Base-by-base conservation (phyloP, 1,140 invertebrate species). In the Plectrocnemia conspersa region DNA sequence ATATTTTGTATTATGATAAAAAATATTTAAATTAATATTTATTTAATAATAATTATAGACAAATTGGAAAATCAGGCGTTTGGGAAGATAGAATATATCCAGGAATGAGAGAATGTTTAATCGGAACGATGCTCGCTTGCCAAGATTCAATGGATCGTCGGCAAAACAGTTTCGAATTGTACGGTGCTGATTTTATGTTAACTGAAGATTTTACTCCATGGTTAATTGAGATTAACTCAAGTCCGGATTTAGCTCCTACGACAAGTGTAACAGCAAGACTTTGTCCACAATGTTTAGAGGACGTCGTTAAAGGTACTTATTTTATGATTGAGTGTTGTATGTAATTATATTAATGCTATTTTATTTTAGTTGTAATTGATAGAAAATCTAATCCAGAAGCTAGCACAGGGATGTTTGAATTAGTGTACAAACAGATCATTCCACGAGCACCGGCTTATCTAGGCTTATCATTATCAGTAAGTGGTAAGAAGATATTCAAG, bases 181-280 rank as follows among this genome's bases (percentile, higher is more conserved):
- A 93, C 63, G 93, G 93, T 32, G 92, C 92, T 1, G 93, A 96
- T 73, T 96, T 95, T 67, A 93, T 96, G 86, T 69, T 88, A 24
- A 87, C 86, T 48, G 89, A 93, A 54, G 89, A 95, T 68, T 89
- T 89, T 61, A 84, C 82, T 42, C 90, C 91, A 0, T 95, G 91
- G 90, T 73, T 96, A 0, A 89, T 97, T 58, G 93, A 97, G 69
- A 96, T 97, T 55, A 96, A 97, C 68, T 93, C 89, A 5, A 91
- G 89, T 71, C 93, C 93, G 0, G 91, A 91, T 64, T 82, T 97
- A 77, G 89, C 89, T 24, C 80, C 86, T 7, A 91, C 87, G 1
- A 95, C 92, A 0, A 88, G 84, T 54, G 89, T 96, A 1, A 97
- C 93, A 0, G 84, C 89, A 0, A 72, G 86, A 49, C 77, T 97